These are phyloP conservation scores for Macaria notata DNA, from an alignment of 2,888 invertebrate genomes.

Conservation along the genomic window DNA sequence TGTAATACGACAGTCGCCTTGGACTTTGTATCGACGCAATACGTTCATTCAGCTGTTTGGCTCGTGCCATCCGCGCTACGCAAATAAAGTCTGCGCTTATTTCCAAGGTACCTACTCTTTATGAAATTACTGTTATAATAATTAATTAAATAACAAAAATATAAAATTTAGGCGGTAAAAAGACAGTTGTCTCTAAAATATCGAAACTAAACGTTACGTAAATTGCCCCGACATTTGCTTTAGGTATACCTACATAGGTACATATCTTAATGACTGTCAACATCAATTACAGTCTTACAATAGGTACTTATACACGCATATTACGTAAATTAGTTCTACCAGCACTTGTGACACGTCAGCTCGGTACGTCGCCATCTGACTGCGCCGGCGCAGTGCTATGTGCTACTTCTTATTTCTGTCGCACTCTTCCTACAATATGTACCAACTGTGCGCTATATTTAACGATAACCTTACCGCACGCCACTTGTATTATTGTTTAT, in stretches of 20 bases:
- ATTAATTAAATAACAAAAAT: too few species aligned
- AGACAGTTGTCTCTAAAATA: too few species aligned
- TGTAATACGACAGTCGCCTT: conserved; percentile 11
- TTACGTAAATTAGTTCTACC: too few species aligned
- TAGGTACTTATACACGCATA: too few species aligned
- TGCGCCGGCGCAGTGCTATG: conserved; percentile 36
- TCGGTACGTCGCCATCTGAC: conserved; percentile 10
- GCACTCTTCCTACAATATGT: conserved; percentile 31
- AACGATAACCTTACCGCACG: conserved; percentile 21
- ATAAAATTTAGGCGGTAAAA: too few species aligned
- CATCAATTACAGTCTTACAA: too few species aligned
- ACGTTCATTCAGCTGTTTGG: conserved; percentile 1
- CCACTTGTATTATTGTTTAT: conserved; percentile 15
- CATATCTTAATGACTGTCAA: too few species aligned
- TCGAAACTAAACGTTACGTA: too few species aligned
- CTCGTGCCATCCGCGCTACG: background rate
- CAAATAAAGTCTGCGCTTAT: too few species aligned
- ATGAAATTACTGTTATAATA: background rate
- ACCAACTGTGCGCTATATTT: conserved; percentile 28
- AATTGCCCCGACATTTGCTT: too few species aligned
- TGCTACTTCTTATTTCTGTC: conserved; percentile 51
- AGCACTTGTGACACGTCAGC: background rate
- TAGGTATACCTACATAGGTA: too few species aligned
- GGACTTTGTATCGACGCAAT: conserved; percentile 8
- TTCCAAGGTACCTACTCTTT: background rate